phyloP scores from a whole-genome alignment of 2,113 vertebrate species.

The Mugil cephalus region DNA sequence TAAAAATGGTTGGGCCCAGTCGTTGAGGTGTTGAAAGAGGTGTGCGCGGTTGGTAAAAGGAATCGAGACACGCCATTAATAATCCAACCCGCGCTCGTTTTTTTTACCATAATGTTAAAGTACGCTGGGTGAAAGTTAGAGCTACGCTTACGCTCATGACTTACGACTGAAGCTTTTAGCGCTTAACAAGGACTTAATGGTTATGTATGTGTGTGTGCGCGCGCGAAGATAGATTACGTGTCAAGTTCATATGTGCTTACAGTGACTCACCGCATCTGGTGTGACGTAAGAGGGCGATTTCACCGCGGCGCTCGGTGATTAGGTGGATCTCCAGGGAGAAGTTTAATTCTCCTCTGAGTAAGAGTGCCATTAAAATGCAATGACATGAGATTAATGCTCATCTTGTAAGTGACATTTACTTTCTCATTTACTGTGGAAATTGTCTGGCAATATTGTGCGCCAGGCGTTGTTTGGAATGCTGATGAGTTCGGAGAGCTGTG shows the following conservation, averaged over 20 bases:
- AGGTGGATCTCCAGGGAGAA: constrained; percentile 40
- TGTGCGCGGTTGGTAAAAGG: neutral
- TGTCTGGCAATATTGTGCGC: constrained; percentile 50
- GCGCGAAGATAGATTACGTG: neutral
- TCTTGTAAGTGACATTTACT: constrained; percentile 73
- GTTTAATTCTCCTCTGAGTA: constrained; percentile 59
- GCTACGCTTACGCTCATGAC: neutral
- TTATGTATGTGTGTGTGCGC: neutral
- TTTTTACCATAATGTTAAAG: neutral
- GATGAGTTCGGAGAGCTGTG: constrained; percentile 52
- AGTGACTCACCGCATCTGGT: constrained; percentile 2
- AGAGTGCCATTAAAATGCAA: constrained; percentile 65
- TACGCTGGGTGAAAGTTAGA: neutral
- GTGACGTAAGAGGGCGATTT: constrained; percentile 21
- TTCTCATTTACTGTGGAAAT: constrained; percentile 69
- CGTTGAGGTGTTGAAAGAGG: neutral
- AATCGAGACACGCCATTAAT: no score
- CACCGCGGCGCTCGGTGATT: constrained; percentile 32
- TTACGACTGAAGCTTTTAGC: neutral
- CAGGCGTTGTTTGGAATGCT: constrained; percentile 65
- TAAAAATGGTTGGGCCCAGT: neutral
- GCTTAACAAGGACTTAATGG: constrained; percentile 11
- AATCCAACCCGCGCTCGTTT: neutral
- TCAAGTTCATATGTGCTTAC: neutral
- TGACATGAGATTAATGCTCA: constrained; percentile 72